These are phyloP conservation scores for Proteles cristata DNA, from an alignment of 2,113 vertebrate species.

Conservation along the genomic window DNA sequence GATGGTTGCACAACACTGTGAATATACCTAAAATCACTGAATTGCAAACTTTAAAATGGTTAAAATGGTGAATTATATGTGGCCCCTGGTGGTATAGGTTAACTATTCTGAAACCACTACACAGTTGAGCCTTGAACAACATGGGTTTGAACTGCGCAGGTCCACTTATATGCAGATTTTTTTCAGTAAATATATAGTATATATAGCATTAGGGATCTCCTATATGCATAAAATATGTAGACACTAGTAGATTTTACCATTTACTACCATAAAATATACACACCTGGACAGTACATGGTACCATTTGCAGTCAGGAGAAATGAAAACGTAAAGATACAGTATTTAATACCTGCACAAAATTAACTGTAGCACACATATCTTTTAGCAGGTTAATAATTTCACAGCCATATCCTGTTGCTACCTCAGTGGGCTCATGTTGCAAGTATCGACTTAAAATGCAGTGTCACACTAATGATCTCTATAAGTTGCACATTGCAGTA, in stretches of 20 bases:
- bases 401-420: background rate
- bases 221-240: too few species aligned
- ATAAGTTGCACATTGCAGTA: background rate
- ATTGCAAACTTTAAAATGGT: background rate
- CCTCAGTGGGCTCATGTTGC: background rate
- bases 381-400: background rate
- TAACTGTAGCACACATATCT: background rate
- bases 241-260: too few species aligned
- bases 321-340: background rate
- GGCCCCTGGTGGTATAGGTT: background rate
- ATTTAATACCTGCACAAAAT: background rate
- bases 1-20: background rate
- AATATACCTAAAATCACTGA: background rate
- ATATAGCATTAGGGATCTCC: too few species aligned
- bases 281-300: background rate
- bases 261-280: background rate
- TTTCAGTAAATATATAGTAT: background rate
- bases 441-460: background rate
- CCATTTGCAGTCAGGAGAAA: background rate
- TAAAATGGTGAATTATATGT: background rate
- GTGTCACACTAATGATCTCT: background rate
- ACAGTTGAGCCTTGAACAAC: background rate
- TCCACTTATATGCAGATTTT: background rate
- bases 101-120: background rate
- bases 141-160: background rate